These are phyloP conservation scores for Sialis lutaria DNA, from an alignment of 2,888 invertebrate genomes.

Conservation along the genomic window DNA sequence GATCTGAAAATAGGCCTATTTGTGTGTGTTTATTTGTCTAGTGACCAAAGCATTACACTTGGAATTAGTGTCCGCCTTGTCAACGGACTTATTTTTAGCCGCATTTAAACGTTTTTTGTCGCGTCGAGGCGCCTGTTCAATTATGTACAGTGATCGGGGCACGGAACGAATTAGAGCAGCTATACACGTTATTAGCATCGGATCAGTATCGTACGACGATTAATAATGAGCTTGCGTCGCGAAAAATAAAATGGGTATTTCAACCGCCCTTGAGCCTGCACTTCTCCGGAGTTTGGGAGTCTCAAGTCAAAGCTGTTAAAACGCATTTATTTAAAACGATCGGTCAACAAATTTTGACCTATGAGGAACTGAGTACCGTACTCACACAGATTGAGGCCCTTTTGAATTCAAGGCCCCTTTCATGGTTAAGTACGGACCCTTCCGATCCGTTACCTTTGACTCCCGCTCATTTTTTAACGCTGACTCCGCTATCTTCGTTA, in stretches of 20 bases:
- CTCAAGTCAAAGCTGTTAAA: neutral
- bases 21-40: too few species aligned
- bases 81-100: too few species aligned
- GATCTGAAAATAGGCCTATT: too few species aligned
- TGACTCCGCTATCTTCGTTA: constrained; percentile 4
- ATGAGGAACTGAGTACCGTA: too few species aligned
- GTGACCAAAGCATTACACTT: too few species aligned
- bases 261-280: neutral
- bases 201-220: neutral
- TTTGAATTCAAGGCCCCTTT: constrained; percentile 10
- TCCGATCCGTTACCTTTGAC: constrained; percentile 5
- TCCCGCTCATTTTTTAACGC: constrained; percentile 6
- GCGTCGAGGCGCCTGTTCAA: too few species aligned
- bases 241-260: neutral
- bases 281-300: constrained; percentile 1
- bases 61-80: too few species aligned
- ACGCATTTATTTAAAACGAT: neutral
- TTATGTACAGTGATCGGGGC: too few species aligned
- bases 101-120: too few species aligned
- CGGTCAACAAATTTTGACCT: neutral
- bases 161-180: constrained; percentile 8
- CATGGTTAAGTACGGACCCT: constrained; percentile 5
- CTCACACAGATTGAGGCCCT: constrained; percentile 7
- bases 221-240: neutral
- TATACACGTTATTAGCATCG: neutral